Evolutionary conservation across 2,888 invertebrate species (phyloP).

Genomic region (Chymomyza amoena): DNA sequence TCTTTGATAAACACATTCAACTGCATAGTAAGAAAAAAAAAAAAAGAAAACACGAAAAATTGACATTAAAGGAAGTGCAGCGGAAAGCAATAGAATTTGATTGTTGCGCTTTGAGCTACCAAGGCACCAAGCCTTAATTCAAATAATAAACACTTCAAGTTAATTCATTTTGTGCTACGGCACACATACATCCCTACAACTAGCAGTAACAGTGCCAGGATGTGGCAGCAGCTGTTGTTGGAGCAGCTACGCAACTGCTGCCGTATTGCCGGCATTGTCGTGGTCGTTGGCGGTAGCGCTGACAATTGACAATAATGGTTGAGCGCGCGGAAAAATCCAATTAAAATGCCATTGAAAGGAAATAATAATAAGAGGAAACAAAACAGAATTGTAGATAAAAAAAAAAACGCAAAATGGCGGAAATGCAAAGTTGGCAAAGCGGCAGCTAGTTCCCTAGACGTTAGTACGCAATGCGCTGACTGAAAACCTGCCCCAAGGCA

Average conservation of each 20-base stretch:
- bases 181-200: neutral
- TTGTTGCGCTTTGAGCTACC: conserved; percentile 50
- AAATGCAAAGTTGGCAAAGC: conserved; percentile 54
- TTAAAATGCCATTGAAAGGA: conserved; percentile 77
- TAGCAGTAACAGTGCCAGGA: conserved; percentile 16
- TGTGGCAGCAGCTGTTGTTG: neutral
- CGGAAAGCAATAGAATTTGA: conserved; percentile 41
- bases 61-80: conserved; percentile 38
- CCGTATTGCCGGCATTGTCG: conserved; percentile 17
- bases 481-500: neutral
- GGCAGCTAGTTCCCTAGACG: neutral
- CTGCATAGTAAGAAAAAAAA: conserved; percentile 44
- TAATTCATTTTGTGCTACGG: conserved; percentile 72
- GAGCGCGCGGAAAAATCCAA: conserved; percentile 76
- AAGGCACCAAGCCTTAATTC: conserved; percentile 60
- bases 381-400: conserved; percentile 61
- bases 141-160: conserved; percentile 77
- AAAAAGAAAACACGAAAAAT: conserved; percentile 19
- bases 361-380: conserved; percentile 75
- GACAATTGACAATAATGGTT: conserved; percentile 74
- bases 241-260: neutral
- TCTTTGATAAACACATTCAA: conserved; percentile 83
- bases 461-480: neutral
- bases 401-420: conserved; percentile 62
- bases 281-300: conserved; percentile 45